Base-by-base conservation (phyloP, 2,888 invertebrate genomes). In the Dermolepida albohirtum region DNA sequence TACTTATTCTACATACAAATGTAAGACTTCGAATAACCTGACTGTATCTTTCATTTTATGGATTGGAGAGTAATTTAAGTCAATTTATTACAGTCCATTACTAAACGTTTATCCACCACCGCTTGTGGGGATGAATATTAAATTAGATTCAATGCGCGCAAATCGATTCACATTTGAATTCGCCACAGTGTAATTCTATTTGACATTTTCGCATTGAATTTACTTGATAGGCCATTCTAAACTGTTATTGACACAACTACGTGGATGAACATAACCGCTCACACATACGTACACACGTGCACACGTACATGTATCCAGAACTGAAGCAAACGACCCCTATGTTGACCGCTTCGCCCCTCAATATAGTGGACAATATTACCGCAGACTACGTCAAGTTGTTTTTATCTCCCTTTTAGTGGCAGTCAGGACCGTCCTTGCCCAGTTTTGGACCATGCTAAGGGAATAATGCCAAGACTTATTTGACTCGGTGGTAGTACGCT, bases 121-220 rank as follows among this genome's bases (percentile, higher is more conserved):
- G 59, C 59, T 44, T 12, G 59, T 17, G 44, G 57, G 47, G 59
- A 14, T 59, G 59, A 59, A 59, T 59, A 59, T 59, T 59, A 59
- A 59, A 59, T 59, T 59, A 59, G 59, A 59, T 59, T 59, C 59
- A 14, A 59, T 47, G 59, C 22, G 55, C 41, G 12, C 11, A 22
- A 40, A 59, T 44, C 44, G 29, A 47, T 44, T 59, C 29, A 22
- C 29, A 27, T 44, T 59, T 44, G 43, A 43, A 59, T 44, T 59
- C 59, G 59, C 59, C 59, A 44, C 59, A 59, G 59, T 14, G 59
- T 59, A 59, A 59, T 59, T 59, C 59, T 44, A 44, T 59, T 59
- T 34, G 59, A 59, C 59, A 29, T 59, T 59, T 59, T 59, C 59
- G 59, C 44, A 59, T 59, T 59, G 59, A 59, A 59, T 59, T 47